Conservation (phyloP, 1,140 invertebrate genomes). For the Popillia japonica region DNA sequence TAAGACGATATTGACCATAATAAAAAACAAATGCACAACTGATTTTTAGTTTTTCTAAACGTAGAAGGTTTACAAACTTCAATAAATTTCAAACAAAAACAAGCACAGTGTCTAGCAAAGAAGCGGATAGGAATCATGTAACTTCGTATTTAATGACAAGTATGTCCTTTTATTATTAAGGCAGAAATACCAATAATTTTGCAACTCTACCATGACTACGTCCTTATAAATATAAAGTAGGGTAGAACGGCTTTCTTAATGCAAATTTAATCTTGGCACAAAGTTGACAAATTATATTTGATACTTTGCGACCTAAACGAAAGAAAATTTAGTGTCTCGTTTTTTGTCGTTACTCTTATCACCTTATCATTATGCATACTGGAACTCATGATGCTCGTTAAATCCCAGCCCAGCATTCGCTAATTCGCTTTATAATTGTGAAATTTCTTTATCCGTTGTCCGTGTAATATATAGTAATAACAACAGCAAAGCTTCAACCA, state of each 20-base stretch:
- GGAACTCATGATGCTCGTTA: slow-evolving; percentile 6
- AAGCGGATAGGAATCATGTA: too few species aligned
- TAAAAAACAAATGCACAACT: too few species aligned
- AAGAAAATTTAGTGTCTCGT: not conserved
- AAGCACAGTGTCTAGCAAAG: not conserved
- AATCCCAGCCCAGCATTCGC: not conserved
- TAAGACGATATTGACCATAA: too few species aligned
- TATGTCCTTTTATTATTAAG: not conserved
- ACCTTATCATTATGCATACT: not conserved
- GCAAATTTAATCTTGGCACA: not conserved
- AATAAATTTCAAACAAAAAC: too few species aligned
- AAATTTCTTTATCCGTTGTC: slow-evolving; percentile 25
- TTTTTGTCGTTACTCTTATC: slow-evolving; percentile 11
- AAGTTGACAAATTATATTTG: not conserved
- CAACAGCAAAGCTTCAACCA: not conserved
- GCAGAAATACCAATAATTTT: not conserved
- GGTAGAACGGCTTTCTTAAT: not conserved
- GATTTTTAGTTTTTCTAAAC: too few species aligned
- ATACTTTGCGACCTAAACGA: not conserved
- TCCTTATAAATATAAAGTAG: not conserved
- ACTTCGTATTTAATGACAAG: too few species aligned
- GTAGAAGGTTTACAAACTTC: too few species aligned
- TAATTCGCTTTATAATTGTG: slow-evolving; percentile 19
- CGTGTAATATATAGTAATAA: not conserved
- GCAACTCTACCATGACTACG: not conserved